A percentile compares a stretch with the other conserved stretches of the same genome.
phyloP scores from a whole-genome alignment of 1,140 invertebrate genomes.

The Drosophila rufa region DNA sequence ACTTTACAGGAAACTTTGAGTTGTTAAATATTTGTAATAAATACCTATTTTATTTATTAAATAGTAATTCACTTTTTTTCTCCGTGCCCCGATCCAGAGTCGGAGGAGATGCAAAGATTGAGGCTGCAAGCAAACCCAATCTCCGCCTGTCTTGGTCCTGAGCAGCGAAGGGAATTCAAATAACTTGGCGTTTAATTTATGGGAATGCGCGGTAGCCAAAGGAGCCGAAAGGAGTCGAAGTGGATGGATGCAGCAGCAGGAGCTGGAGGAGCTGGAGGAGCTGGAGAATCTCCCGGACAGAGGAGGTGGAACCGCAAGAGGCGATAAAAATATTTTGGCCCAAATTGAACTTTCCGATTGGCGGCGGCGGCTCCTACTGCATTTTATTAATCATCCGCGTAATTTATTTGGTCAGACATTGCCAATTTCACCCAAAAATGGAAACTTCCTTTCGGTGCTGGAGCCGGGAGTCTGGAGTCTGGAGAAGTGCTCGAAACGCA shows the following conservation, averaged over 20 bases:
- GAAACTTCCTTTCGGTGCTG: conserved; percentile 58
- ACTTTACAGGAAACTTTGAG: background rate
- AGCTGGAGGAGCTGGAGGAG: background rate
- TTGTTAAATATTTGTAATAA: background rate
- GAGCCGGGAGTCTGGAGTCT: background rate
- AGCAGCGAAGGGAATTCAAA: conserved; percentile 69
- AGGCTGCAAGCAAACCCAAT: conserved; percentile 40
- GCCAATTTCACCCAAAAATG: conserved; percentile 78
- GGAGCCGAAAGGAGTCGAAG: conserved; percentile 34
- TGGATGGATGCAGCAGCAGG: conserved; percentile 3
- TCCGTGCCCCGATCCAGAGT: conserved; percentile 1
- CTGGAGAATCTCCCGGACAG: background rate
- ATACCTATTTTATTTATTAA: background rate
- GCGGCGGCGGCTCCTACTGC: conserved; percentile 40
- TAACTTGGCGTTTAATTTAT: conserved; percentile 84
- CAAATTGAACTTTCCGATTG: conserved; percentile 70
- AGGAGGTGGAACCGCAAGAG: conserved; percentile 13
- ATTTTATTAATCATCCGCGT: conserved; percentile 83
- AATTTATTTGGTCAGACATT: conserved; percentile 80
- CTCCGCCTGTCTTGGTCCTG: conserved; percentile 40
- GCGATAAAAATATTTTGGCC: conserved; percentile 83
- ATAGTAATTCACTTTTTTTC: background rate
- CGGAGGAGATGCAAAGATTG: conserved; percentile 45
- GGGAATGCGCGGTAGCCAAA: conserved; percentile 78
- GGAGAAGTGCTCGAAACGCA: background rate